A percentile compares a stretch with the other conserved stretches of the same genome.
phyloP scores from a whole-genome alignment of 2,113 vertebrate species.

The Rafetus swinhoei region DNA sequence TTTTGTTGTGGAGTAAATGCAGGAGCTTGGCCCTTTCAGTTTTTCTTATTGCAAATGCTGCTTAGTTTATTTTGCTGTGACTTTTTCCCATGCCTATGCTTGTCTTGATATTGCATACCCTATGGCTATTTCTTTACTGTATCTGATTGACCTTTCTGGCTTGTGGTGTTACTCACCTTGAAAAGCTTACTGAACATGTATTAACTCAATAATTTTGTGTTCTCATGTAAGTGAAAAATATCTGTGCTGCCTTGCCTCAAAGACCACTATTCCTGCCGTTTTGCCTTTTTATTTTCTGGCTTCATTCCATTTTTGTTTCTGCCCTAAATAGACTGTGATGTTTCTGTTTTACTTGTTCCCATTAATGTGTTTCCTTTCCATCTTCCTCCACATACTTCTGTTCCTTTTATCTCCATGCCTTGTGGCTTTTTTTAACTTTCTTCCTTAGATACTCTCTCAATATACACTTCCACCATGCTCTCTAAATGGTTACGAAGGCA shows the following conservation, averaged over 20 bases:
- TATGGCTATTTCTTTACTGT: not conserved
- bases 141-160: not conserved
- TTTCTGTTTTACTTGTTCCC: not conserved
- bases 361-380: not conserved
- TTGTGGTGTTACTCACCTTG: not conserved
- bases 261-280: not conserved
- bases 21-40: not conserved
- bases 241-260: not conserved
- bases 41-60: not conserved
- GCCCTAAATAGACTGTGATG: not conserved
- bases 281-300: not conserved
- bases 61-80: not conserved
- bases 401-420: not conserved
- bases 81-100: not conserved
- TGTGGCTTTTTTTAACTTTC: not conserved
- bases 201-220: not conserved
- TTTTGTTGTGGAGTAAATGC: not conserved
- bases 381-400: not conserved
- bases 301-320: not conserved
- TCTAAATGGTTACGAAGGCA: not conserved
- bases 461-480: not conserved
- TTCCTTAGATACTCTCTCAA: not conserved
- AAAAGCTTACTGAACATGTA: not conserved
- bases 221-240: not conserved
- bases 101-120: not conserved